A percentile compares a stretch with the other conserved stretches of the same genome.
Evolutionary conservation across 1,140 invertebrate species (phyloP).

Genomic region (Drosophila virilis): DNA sequence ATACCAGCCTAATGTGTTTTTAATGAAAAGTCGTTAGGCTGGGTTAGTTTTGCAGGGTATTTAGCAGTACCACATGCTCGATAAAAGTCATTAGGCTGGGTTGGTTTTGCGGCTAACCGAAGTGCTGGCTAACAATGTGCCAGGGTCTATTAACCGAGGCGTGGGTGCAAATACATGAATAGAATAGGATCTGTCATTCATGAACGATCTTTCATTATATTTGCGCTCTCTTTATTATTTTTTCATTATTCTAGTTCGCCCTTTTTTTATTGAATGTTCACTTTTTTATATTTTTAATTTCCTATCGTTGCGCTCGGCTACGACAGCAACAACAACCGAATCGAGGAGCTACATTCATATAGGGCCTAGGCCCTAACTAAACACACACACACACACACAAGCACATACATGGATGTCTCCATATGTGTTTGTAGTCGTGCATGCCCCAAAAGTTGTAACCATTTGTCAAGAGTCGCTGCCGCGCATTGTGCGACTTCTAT

Average conservation of each 20-base stretch:
- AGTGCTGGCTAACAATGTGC: background rate
- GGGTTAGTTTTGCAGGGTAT: too few relatives aligned
- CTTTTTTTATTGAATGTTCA: background rate
- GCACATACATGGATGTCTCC: too few relatives aligned
- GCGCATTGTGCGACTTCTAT: slow-evolving; percentile 19
- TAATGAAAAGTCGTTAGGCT: too few relatives aligned
- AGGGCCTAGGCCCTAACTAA: slow-evolving; percentile 12
- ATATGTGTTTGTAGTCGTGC: too few relatives aligned
- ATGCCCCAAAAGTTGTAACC: slow-evolving; percentile 15
- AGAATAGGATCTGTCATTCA: background rate
- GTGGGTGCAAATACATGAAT: slow-evolving; percentile 5
- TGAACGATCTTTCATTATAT: background rate
- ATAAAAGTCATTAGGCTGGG: too few relatives aligned
- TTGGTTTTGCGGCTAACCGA: background rate
- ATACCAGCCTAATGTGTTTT: too few relatives aligned
- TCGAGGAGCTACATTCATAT: background rate
- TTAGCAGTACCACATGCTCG: too few relatives aligned
- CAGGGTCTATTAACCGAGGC: background rate
- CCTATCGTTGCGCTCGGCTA: slow-evolving; percentile 45
- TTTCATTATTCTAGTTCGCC: too few relatives aligned
- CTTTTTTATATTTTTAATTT: slow-evolving; percentile 14
- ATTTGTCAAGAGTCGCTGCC: slow-evolving; percentile 38
- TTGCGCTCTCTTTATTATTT: background rate
- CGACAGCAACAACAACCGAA: slow-evolving; percentile 16
- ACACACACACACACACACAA: too few relatives aligned